phyloP scores from a whole-genome alignment of 1,140 invertebrate species.

The Apocrypta bakeri region DNA sequence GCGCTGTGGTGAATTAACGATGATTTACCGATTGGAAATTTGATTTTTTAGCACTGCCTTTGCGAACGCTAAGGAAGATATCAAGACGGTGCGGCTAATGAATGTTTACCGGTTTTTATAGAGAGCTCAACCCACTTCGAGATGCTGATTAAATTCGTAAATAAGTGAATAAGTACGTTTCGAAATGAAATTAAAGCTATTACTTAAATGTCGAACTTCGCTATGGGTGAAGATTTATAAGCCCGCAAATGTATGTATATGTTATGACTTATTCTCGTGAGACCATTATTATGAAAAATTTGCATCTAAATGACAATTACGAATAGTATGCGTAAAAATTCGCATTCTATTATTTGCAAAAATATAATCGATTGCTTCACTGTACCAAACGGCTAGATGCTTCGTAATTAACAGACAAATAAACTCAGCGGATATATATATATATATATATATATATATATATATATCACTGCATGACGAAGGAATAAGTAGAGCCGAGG shows the following conservation, averaged over 20 bases:
- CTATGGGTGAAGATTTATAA: background rate
- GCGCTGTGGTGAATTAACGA: conserved; percentile 10
- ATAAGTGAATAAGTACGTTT: background rate
- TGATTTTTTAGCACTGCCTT: background rate
- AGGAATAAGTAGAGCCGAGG: background rate
- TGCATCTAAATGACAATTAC: background rate
- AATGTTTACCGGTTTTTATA: conserved; percentile 42
- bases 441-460: background rate
- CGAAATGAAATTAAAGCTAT: background rate
- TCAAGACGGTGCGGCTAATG: conserved; percentile 1
- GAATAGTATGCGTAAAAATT: background rate
- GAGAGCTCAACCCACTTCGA: background rate
- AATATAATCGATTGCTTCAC: background rate
- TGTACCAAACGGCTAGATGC: background rate
- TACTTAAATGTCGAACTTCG: background rate
- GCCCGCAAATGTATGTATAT: background rate
- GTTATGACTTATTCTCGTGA: conserved; percentile 6
- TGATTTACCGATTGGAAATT: conserved; percentile 29
- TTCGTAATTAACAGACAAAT: background rate
- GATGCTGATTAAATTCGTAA: background rate
- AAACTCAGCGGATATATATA: background rate
- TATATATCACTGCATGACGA: background rate
- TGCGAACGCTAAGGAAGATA: background rate
- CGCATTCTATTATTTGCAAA: background rate
- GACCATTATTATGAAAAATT: conserved; percentile 8